Evolutionary conservation across 2,113 vertebrate species (phyloP), one percentile per base, ranked within the genome.

Genomic region (Bungarus multicinctus): DNA sequence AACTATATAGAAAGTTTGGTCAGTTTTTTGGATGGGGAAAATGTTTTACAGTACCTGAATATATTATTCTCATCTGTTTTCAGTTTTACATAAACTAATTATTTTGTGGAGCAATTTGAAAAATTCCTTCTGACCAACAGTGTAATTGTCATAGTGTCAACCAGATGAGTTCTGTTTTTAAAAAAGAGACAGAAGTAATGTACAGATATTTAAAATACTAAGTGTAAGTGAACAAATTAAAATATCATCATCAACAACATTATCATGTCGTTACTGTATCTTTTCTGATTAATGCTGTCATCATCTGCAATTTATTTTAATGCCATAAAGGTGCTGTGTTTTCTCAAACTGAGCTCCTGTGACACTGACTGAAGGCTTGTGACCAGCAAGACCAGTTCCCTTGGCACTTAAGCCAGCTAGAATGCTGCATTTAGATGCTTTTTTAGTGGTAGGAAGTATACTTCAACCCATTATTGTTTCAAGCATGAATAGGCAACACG

Each of bases 251-350:
- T 81, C n/a, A 25, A 8, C 39, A 87, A 5, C n/a, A 57, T 54
- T 39, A 64, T 20, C 39, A 1, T 0, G 0, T 30, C 11, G 7
- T 43, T 81, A 0, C 43, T 43, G 25, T 45, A 30, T 58, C 27
- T 91, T 85, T 90, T 93, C 69, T 90, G 55, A 85, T 91, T 85
- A 90, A 88, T 43, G 27, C 69, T 3, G 20, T 89, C 14, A 60
- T 69, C n/a, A 22, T 92, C 88, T 10, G n/a, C 3, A 47, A 0
- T 64, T 85, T 74, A 4, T 0, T 57, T 43, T 39, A 57, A 34
- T 43, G 0, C 45, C 3, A 0, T 54, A 57, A 92, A 93, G 90
- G 3, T 58, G 18, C 92, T 89, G 52, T 64, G 11, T 0, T 1
- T 34, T 88, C 86, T 30, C 25, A 90, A 93, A 45, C 12, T 16